Evolutionary conservation across 2,797 vertebrate species (phyloP), one percentile per base, ranked within the genome.

Genomic region (Stomatorhinus walkeri): DNA sequence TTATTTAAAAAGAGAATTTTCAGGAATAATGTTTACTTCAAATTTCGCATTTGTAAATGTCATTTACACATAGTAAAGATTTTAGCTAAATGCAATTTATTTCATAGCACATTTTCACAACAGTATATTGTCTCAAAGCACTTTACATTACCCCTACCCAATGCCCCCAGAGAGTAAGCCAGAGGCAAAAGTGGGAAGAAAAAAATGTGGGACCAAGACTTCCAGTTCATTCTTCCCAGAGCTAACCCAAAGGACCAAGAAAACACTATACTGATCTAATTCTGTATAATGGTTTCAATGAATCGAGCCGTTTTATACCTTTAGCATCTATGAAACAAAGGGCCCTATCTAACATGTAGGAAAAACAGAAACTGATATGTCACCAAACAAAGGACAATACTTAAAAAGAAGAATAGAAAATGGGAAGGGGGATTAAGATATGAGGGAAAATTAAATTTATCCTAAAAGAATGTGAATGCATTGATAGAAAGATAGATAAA

Each of bases 351-450:
- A 56, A 56, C 16, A n/a, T 1, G 19, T 7, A 56, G 19, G 54
- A n/a, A 19, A 54, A 54, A 54, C 16, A 19, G 52, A 54, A 5
- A 56, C 19, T 56, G 54, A 59, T 68, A 32, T 68, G 8, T 68
- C 61, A 68, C 24, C 24, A 68, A 22, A 64, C 61, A 64, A 12
- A 32, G 3, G 64, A 4, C 24, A 32, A 72, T 28, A 68, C 64
- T 72, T 36, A 36, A 14, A 72, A 72, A 72, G 28, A 22, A n/a
- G 28, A 28, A 72, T 2, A 72, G 28, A 72, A 72, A 12, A 72
- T 32, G 28, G 56, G 7, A 89, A 88, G 88, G n/a, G 89, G 85
- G 87, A n/a, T 16, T 48, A 72, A 72, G 83, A 22, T 72, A 61
- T 92, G 72, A 91, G 87, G 56, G 56, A 61, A n/a, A 22, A 59